Evolutionary conservation across 2,113 vertebrate genomes (phyloP).

Genomic region (Puffinus mauretanicus): DNA sequence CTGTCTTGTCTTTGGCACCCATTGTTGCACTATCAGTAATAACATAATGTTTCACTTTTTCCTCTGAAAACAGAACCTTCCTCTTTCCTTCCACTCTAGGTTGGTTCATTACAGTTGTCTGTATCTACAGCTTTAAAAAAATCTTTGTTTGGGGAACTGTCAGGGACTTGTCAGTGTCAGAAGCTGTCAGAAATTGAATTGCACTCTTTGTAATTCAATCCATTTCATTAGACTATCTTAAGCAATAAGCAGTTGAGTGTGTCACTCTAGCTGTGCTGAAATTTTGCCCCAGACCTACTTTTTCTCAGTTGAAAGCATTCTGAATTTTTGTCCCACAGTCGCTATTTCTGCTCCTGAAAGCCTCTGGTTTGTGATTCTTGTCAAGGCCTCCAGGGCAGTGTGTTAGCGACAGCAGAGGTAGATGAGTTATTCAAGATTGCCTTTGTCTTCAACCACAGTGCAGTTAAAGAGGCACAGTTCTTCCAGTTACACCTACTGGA

Average conservation of each 20-base stretch:
- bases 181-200: not conserved
- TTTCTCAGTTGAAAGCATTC: not conserved
- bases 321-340: not conserved
- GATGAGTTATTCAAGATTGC: not conserved
- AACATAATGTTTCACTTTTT: slow-evolving; percentile 10
- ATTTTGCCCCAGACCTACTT: not conserved
- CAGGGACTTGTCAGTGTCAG: not conserved
- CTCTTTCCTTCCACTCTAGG: not conserved
- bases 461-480: not conserved
- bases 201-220: not conserved
- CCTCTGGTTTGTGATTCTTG: not conserved
- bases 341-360: not conserved
- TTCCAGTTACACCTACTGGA: not conserved
- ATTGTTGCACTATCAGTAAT: not conserved
- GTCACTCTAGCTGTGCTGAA: not conserved
- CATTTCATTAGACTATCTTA: not conserved
- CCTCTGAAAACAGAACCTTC: not conserved
- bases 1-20: slow-evolving; percentile 21
- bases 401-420: not conserved
- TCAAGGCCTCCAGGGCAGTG: not conserved
- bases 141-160: not conserved
- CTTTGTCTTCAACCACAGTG: not conserved
- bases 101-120: not conserved
- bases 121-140: not conserved
- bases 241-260: not conserved